Base-by-base conservation (phyloP, 2,113 vertebrate species). In the Rhynchopsitta pachyrhyncha region DNA sequence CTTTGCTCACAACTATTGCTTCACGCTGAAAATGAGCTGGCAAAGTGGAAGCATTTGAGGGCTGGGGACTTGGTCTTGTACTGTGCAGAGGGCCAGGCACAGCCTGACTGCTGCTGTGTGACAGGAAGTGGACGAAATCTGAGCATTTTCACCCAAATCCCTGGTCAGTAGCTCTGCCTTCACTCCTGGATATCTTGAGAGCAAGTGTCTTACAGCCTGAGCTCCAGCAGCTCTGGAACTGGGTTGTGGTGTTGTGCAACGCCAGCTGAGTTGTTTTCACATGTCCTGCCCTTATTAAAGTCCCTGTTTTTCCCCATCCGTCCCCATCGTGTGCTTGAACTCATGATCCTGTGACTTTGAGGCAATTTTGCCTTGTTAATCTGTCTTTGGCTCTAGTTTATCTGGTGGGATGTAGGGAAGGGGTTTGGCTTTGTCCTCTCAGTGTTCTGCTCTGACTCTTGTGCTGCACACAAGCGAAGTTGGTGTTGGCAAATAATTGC, bases 211-310 rank as follows among this genome's bases (percentile, higher is more conserved):
- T 63, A 13, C 7, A 88, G 47, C 42, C n/a, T 4, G 16, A 70
- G 53, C 86, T 83, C 1, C 1, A 0, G 63, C 53, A 80, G 41
- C 50, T 33, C 41, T 47, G 0, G 0, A 29, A 18, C 44, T 44
- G 70, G 33, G 8, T 8, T 64, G 13, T 35, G 44, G 39, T 16
- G 11, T 2, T 74, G 49, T 42, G 62, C 6, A 0, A 0, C 29
- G 31, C 42, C 75, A 74, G 5, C 66, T 57, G 60, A 23, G 17
- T 70, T 12, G 7, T 42, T 59, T 46, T 59, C 37, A 0, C 16
- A 1, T 55, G 23, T 64, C 53, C 29, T 88, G 46, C 46, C 75
- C 46, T 66, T 70, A 5, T n/a, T 17, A 11, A 46, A 6, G 14
- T 76, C 37, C 13, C 24, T 27, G 3, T 12, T 88, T 63, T 44